A percentile compares a stretch with the other conserved stretches of the same genome.
Evolutionary conservation across 2,113 vertebrate species (phyloP).

Genomic region (Passerina amoena): DNA sequence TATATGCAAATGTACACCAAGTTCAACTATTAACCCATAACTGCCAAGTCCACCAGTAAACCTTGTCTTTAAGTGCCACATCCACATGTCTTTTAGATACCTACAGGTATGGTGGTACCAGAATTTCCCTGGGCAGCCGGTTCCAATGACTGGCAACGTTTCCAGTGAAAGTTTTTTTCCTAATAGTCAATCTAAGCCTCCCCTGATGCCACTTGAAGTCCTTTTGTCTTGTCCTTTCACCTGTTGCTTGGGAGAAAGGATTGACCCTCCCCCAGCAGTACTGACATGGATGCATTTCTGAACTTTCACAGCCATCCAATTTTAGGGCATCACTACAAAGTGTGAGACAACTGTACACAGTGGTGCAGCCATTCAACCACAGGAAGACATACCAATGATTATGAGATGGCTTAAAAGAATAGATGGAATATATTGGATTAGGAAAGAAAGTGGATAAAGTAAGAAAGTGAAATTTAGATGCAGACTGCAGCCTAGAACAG

Average conservation of each 20-base stretch:
- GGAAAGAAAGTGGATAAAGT: neutral
- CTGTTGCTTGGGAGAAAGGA: neutral
- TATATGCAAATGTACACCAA: neutral
- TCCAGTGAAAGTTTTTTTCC: neutral
- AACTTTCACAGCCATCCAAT: neutral
- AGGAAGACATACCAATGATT: neutral
- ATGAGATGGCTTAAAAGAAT: neutral
- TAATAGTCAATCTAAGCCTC: neutral
- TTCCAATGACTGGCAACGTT: neutral
- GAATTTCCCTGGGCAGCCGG: neutral
- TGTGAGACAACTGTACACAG: neutral
- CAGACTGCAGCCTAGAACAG: neutral
- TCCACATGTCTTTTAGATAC: neutral
- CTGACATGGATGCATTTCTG: neutral
- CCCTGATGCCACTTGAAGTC: too few relatives aligned
- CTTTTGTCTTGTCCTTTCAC: neutral
- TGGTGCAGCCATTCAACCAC: neutral
- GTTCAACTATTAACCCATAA: neutral
- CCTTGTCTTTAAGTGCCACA: neutral
- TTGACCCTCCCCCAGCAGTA: fast-evolving
- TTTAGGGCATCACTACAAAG: neutral
- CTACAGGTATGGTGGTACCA: neutral
- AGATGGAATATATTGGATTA: neutral
- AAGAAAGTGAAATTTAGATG: neutral
- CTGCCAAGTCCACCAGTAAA: neutral